Conservation (phyloP, 2,888 invertebrate genomes). For the Petrolisthes cinctipes region DNA sequence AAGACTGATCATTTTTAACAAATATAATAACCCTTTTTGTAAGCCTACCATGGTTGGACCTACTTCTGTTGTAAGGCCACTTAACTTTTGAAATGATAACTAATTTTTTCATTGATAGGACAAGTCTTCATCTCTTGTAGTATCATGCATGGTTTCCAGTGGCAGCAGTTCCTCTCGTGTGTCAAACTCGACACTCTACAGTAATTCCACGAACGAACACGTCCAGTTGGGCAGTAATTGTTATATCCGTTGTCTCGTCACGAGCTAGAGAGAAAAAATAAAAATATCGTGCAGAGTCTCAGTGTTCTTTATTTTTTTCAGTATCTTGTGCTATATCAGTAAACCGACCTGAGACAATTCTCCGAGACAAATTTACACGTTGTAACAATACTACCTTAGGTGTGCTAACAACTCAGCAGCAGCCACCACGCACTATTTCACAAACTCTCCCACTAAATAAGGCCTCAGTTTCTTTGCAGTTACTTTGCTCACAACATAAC, state of each 20-base stretch:
- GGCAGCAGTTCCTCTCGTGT: background rate
- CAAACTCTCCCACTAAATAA: no score
- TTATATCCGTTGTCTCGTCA: no score
- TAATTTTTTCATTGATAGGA: no score
- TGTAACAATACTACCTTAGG: background rate
- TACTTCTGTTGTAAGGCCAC: conserved; percentile 14
- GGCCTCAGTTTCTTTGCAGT: no score
- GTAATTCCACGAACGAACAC: background rate
- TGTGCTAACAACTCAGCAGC: no score
- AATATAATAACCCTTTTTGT: background rate
- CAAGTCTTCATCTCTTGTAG: no score
- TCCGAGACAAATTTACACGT: background rate
- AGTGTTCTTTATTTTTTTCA: background rate
- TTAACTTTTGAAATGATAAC: no score
- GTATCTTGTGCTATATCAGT: background rate
- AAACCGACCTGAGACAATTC: background rate
- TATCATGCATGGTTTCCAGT: background rate
- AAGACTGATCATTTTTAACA: conserved; percentile 11
- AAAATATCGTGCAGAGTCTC: no score
- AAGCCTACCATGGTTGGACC: conserved; percentile 7
- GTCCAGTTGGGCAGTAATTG: no score
- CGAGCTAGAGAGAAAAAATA: no score
- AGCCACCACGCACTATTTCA: no score
- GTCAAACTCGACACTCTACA: background rate
- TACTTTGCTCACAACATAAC: no score